Base-by-base conservation (phyloP, 2,797 vertebrate species). In the Spinus olivaceus region DNA sequence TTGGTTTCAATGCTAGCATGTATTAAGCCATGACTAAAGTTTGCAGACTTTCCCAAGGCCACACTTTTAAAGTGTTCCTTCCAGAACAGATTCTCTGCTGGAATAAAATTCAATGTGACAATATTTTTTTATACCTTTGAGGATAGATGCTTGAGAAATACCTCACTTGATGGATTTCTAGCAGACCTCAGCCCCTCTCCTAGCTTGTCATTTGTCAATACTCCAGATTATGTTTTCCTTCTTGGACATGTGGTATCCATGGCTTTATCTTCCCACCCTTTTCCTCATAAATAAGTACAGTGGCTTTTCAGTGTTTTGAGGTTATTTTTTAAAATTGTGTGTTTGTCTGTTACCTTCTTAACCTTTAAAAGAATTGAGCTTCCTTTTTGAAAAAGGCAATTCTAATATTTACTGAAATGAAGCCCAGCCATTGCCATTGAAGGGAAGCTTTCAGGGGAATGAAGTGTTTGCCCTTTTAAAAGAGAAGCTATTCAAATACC, bases 401-500 rank as follows among this genome's bases (percentile, higher is more conserved):
- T 91, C 39, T 87, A 64, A 65, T 76, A 81, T 63, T 77, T 82
- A 16, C 30, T 85, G 84, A 83, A 88, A 80, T 32, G 47, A 25
- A 86, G 70, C 46, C 37, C 39, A 30, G 69, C 56, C 46, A n/a
- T 15, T 87, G 77, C 70, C 8, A 25, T 78, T 91, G 44, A 74
- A 74, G 90, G 56, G 56, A 84, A 89, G 53, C 72, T 61, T 88
- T 84, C 74, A 69, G 77, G 7, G 32, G 35, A 73, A 85, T 17
- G 42, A 70, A 73, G 74, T 51, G 41, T 60, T 70, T 96, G 74
- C 44, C 65, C 60, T 70, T 94, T 73, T 21, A 44, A 85, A 87
- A 88, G 41, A 70, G 33, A 44, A 69, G 41, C 70, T 88, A 37
- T 84, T 92, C 72, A 94, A 85, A 86, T 86, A 73, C 54, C 66